Conservation (phyloP, 2,113 vertebrate genomes). For the Notarius lentiginosus region DNA sequence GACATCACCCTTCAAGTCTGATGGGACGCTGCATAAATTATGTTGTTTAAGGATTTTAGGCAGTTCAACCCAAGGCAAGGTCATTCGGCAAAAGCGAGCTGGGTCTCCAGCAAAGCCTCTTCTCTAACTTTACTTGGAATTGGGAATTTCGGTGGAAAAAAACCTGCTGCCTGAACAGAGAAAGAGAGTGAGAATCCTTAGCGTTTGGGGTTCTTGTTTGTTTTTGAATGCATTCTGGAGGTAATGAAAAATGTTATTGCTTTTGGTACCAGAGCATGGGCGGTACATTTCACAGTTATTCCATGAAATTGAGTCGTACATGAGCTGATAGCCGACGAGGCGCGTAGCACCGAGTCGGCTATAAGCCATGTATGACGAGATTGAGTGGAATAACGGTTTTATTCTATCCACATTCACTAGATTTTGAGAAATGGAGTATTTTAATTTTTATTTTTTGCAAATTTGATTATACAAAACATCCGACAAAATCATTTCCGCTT, state of each 20-base stretch:
- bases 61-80: slow-evolving; percentile 55
- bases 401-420: too few species aligned
- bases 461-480: too few species aligned
- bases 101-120: slow-evolving; percentile 45
- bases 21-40: slow-evolving; percentile 59
- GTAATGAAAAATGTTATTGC: background rate
- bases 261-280: background rate
- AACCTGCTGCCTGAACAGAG: slow-evolving; percentile 9
- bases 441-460: too few species aligned
- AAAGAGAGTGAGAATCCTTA: slow-evolving; percentile 26
- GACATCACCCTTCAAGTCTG: slow-evolving; percentile 59
- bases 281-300: too few species aligned
- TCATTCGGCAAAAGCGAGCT: slow-evolving; percentile 52
- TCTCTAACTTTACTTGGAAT: slow-evolving; percentile 25
- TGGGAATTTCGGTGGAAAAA: slow-evolving; percentile 44
- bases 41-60: slow-evolving; percentile 53
- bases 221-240: background rate
- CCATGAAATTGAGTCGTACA: too few species aligned
- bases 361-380: too few species aligned
- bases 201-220: background rate
- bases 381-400: too few species aligned
- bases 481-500: too few species aligned
- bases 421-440: too few species aligned
- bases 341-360: too few species aligned
- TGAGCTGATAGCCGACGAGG: too few species aligned